Conservation (phyloP, 2,888 invertebrate species). For the Psylliodes chrysocephalus region DNA sequence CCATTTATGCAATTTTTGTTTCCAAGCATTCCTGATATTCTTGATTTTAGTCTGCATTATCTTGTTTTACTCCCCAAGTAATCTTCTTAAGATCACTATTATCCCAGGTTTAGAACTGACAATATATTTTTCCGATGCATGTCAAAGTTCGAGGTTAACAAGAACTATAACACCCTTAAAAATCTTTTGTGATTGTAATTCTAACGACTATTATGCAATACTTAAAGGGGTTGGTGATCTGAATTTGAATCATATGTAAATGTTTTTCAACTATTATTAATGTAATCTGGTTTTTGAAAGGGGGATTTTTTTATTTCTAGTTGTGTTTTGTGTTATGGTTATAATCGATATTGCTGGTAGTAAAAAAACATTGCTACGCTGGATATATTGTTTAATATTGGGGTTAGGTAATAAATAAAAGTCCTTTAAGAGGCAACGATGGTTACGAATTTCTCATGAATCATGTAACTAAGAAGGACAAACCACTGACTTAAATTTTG, state of each 20-base stretch:
- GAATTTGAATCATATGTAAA: slow-evolving; percentile 14
- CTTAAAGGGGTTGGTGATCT: slow-evolving; percentile 25
- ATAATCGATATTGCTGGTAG: slow-evolving; percentile 7
- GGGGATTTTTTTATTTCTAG: slow-evolving; percentile 5
- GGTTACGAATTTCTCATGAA: no score
- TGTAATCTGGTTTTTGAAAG: slow-evolving; percentile 22
- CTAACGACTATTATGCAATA: slow-evolving; percentile 24
- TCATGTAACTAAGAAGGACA: no score
- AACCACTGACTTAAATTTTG: no score
- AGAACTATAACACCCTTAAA: slow-evolving; percentile 22
- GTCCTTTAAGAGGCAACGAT: no score
- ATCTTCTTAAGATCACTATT: no score
- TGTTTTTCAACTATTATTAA: slow-evolving; percentile 8
- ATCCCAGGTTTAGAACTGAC: slow-evolving; percentile 9
- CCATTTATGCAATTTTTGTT: no score
- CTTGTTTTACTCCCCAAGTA: no score
- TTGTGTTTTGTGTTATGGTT: background rate
- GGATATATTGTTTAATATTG: no score
- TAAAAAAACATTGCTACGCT: no score
- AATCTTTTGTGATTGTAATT: slow-evolving; percentile 24
- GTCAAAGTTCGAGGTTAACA: slow-evolving; percentile 21
- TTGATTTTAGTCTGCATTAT: no score
- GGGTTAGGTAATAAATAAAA: no score
- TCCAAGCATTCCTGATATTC: no score
- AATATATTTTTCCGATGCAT: slow-evolving; percentile 6